Conservation (phyloP, 2,113 vertebrate species). For the Isichthys henryi region DNA sequence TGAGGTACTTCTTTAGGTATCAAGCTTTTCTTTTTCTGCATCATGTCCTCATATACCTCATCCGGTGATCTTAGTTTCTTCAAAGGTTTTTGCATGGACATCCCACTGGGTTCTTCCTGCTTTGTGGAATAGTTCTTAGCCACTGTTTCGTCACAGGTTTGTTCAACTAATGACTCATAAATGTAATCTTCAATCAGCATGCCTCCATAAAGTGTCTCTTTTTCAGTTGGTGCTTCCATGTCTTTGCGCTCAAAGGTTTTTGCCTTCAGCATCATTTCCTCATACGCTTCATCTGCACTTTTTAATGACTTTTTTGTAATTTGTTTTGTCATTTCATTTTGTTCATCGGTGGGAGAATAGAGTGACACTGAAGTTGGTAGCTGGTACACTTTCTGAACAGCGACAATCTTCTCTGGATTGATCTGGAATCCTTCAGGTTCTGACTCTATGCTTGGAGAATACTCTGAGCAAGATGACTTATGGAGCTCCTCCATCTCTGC, state of each 20-base stretch:
- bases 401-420: slow-evolving; percentile 75
- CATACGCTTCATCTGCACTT: slow-evolving; percentile 89
- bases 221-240: slow-evolving; percentile 70
- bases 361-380: slow-evolving; percentile 84
- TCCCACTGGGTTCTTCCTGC: slow-evolving; percentile 60
- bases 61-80: slow-evolving; percentile 71
- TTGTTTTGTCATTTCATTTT: slow-evolving; percentile 54
- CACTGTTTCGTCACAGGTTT: slow-evolving; percentile 57
- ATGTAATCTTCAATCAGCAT: slow-evolving; percentile 97
- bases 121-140: slow-evolving; percentile 43
- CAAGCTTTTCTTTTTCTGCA: slow-evolving; percentile 70
- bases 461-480: slow-evolving; percentile 79
- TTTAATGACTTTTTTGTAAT: slow-evolving; percentile 61
- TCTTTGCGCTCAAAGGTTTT: slow-evolving; percentile 68
- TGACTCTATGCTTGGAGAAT: slow-evolving; percentile 83
- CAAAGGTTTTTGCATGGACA: slow-evolving; percentile 61
- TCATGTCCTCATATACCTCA: slow-evolving; percentile 79
- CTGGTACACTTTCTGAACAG: slow-evolving; percentile 79
- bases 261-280: slow-evolving; percentile 81
- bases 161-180: slow-evolving; percentile 83
- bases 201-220: slow-evolving; percentile 86
- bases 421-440: slow-evolving; percentile 78
- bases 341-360: slow-evolving; percentile 84
- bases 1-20: slow-evolving; percentile 72
- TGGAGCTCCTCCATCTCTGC: slow-evolving; percentile 73